These are phyloP conservation scores for Leiothrix lutea DNA, from an alignment of 2,113 vertebrate genomes.

Conservation along the genomic window DNA sequence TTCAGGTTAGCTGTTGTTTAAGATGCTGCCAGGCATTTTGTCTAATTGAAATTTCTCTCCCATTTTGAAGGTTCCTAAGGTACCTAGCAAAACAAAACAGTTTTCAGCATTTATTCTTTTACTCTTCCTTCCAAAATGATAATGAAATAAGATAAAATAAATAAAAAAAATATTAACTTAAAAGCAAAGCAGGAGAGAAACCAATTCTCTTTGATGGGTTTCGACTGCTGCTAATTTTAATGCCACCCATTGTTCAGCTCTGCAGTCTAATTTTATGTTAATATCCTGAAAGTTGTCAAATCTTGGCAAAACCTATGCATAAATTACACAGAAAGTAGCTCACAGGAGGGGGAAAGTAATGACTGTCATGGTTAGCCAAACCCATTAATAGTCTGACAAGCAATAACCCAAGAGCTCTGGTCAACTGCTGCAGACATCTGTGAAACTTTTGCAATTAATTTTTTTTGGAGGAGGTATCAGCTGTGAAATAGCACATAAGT, in stretches of 20 bases:
- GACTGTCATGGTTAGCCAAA: slow-evolving; percentile 85
- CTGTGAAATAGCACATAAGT: slow-evolving; percentile 72
- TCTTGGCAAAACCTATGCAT: slow-evolving; percentile 87
- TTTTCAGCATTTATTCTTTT: neutral
- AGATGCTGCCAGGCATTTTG: neutral
- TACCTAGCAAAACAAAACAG: neutral
- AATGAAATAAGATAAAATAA: slow-evolving; percentile 28
- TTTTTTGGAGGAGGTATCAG: slow-evolving; percentile 70
- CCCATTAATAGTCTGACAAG: slow-evolving; percentile 85
- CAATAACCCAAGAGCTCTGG: slow-evolving; percentile 83
- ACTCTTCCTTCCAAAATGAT: neutral
- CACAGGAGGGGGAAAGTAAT: slow-evolving; percentile 85
- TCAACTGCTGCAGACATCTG: slow-evolving; percentile 84
- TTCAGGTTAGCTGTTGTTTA: slow-evolving; percentile 23
- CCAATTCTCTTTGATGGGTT: slow-evolving; percentile 74
- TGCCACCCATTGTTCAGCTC: slow-evolving; percentile 82
- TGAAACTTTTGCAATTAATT: slow-evolving; percentile 84
- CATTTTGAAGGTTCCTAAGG: neutral
- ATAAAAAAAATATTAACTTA: slow-evolving; percentile 47
- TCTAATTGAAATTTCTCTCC: neutral
- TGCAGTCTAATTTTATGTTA: slow-evolving; percentile 85
- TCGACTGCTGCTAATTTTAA: slow-evolving; percentile 80
- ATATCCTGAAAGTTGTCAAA: slow-evolving; percentile 87
- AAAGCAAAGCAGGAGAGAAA: slow-evolving; percentile 65
- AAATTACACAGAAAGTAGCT: slow-evolving; percentile 86